phyloP scores from a whole-genome alignment of 2,113 vertebrate species.

The Emydocephalus ijimae region DNA sequence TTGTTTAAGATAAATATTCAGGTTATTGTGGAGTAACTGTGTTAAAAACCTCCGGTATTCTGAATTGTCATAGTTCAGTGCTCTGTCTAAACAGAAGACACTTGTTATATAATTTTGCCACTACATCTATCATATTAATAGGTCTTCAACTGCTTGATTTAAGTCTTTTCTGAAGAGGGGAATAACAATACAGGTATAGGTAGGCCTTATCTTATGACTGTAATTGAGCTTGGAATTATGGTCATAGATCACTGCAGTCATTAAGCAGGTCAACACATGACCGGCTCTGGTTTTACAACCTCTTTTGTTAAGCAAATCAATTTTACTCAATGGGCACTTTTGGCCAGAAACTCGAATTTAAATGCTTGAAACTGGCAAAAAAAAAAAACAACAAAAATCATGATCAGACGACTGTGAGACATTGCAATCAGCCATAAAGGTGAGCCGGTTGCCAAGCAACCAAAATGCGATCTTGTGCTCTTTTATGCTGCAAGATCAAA shows the following conservation, averaged over 20 bases:
- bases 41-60: neutral
- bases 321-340: neutral
- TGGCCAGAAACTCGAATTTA: neutral
- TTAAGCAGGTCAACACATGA: no score
- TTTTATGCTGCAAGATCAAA: neutral
- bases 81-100: neutral
- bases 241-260: no score
- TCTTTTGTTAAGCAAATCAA: no score
- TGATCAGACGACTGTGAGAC: neutral
- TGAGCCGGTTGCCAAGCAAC: neutral
- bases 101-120: neutral
- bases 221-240: no score
- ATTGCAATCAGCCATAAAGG: neutral
- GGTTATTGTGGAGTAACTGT: neutral
- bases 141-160: neutral
- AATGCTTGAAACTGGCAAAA: neutral
- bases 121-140: neutral
- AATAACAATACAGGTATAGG: neutral
- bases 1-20: neutral
- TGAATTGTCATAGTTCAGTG: neutral
- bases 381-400: neutral
- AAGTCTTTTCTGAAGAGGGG: neutral
- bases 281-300: no score
- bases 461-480: neutral
- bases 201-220: no score